Base-by-base conservation (phyloP, 2,113 vertebrate genomes). In the Pluvialis apricaria region DNA sequence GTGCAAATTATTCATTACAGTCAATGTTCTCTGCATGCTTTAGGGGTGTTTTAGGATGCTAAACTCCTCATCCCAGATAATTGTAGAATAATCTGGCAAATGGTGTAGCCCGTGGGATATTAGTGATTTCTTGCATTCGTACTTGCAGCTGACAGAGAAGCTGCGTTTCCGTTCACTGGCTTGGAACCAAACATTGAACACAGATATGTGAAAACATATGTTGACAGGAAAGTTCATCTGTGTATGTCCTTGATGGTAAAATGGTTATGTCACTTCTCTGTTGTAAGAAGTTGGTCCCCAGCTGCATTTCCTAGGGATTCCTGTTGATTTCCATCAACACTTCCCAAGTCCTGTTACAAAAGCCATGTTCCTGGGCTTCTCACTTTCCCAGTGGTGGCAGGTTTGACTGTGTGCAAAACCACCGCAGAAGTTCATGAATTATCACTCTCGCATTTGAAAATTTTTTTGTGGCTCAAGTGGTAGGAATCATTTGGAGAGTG, bases 101-200 rank as follows among this genome's bases (percentile, higher is more conserved):
- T 29, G 28, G 29, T 60, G n/a, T 38, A 49, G 22, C n/a, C n/a
- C 5, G 0, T 44, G 72, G 54, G 58, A n/a, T 45, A 36, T 55
- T n/a, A 55, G 38, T 20, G 36, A 14, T 6, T 54, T 54, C n/a
- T 73, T 28, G 34, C 1, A 0, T 52, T 42, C 55, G 19, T 34
- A 42, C 78, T 21, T 52, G 40, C 25, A 52, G 62, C 66, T 83
- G 58, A 61, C 20, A 60, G 24, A 26, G 4, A 78, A n/a, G 8
- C 42, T 36, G 25, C 0, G 1, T 79, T 88, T 78, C 78, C 0
- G 0, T 51, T 75, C 34, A 8, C 36, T 21, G 36, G 20, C 26
- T 66, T 3, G 5, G 34, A 71, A 40, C 44, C 7, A 2, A 81
- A 28, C 13, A 19, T 28, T 10, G 36, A 58, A 42, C 54, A 51